Evolutionary conservation across 2,888 invertebrate species (phyloP), one percentile per base, ranked within the genome.

Genomic region (Eupithecia insigniata): DNA sequence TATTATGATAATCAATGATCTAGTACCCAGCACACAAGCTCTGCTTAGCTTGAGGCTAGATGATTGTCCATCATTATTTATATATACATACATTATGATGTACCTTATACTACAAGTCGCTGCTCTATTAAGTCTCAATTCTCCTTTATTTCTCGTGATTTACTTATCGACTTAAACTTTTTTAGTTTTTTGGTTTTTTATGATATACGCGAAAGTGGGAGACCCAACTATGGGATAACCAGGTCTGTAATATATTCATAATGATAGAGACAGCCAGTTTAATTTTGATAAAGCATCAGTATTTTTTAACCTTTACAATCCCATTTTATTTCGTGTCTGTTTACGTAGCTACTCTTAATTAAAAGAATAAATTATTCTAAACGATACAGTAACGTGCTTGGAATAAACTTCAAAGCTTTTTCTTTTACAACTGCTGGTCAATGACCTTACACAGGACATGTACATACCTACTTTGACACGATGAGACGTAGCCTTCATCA

Each of bases 401-500:
- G 62, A 62, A 62, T 62, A 64, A 69, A 64, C n/a, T 60, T 60
- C 22, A 14, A 68, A 61, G 34, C 61, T 22, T 36, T 62, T 62
- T 62, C 34, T 62, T 61, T n/a, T 62, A 62, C 62, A 71, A 39
- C 67, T 10, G n/a, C 36, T 22, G 62, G 62, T 62, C 62, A 36
- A n/a, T 34, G 36, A 62, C 32, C 62, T 61, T 61, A 32, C 10
- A 62, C 18, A 34, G 62, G 5, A 12, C 61, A 28, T 16, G 32
- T 61, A 61, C n/a, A n/a, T n/a, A n/a, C n/a, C n/a, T n/a, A n/a
- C 61, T 18, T 34, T 18, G n/a, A n/a, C 32, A 62, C 62, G 46
- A 22, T 51, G 1, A 22, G 22, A 51, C 46, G 46, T 22, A 22
- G 22, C 46, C 46, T 22, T 51, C n/a, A 22, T 46, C 46, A 51